phyloP scores from a whole-genome alignment of 2,888 invertebrate genomes.

The Ophion slaviceki region DNA sequence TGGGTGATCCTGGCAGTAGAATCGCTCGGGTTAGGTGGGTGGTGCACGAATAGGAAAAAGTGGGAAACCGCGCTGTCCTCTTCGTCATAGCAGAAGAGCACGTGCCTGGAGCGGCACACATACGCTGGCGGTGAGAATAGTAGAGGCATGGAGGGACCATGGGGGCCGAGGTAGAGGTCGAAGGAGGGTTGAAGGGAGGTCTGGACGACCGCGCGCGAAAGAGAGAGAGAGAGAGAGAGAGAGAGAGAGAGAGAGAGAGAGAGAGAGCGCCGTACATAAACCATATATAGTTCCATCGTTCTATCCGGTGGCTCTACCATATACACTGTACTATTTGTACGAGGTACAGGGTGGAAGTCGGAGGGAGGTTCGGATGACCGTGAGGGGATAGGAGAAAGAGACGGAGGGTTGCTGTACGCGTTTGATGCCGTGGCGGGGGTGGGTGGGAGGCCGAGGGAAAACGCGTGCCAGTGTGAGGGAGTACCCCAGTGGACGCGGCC shows the following conservation, averaged over 20 bases:
- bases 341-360: constrained; percentile 55
- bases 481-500: constrained; percentile 40
- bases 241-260: too few species aligned
- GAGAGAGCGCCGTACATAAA: constrained; percentile 26
- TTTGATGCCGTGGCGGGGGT: constrained; percentile 49
- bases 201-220: constrained; percentile 41
- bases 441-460: constrained; percentile 48
- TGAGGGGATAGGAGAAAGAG: constrained; percentile 60
- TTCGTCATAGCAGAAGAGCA: constrained; percentile 63
- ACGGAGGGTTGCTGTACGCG: constrained; percentile 50
- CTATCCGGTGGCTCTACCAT: constrained; percentile 37
- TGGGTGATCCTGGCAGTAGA: constrained; percentile 13
- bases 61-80: constrained; percentile 65
- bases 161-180: constrained; percentile 61
- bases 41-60: constrained; percentile 45
- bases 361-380: constrained; percentile 56
- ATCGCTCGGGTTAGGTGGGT: constrained; percentile 37
- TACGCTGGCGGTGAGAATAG: constrained; percentile 63
- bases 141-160: constrained; percentile 45
- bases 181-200: constrained; percentile 73
- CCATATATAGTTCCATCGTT: constrained; percentile 43
- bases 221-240: background rate
- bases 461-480: constrained; percentile 54
- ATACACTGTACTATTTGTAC: constrained; percentile 40
- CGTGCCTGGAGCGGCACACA: constrained; percentile 59